Evolutionary conservation across 2,797 vertebrate genomes (phyloP), one percentile per base, ranked within the genome.

Genomic region (Hippopotamyrus pictus): DNA sequence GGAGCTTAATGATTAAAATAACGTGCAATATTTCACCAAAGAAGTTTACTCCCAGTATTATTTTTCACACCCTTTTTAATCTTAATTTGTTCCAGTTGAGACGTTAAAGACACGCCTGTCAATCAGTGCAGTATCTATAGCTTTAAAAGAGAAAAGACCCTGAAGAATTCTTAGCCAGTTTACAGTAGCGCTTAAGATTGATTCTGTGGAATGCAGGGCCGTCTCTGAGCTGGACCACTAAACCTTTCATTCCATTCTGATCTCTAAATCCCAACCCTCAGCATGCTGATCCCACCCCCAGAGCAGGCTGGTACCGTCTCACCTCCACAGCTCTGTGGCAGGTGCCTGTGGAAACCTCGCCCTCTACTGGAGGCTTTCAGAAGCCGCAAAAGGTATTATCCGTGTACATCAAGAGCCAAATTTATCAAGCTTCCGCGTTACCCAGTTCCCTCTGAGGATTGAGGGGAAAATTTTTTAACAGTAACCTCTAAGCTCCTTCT

Each of bases 21-120:
- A 87, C 87, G 89, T 89, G 62, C 85, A 87, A 89, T 88, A 82
- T 59, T 82, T 88, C 86, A 88, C 86, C 85, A 89, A 89, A 89
- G 85, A 88, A 33, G 87, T 53, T 89, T 83, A 25, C 53, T 51
- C 59, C 17, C n/a, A 48, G 41, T 33, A 57, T 83, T 83, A 57
- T 65, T 85, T 59, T 33, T 48, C n/a, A 51, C 25, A 3, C 51
- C n/a, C n/a, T 46, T 57, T 89, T 50, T 25, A 84, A 50, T 57
- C 29, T 50, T 87, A 33, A 54, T 87, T 87, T 87, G 25, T 50
- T 85, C 85, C 22, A 87, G 50, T 87, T 86, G 4, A 59, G 17
- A 54, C 59, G n/a, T 62, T 46, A 11, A 62, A 6, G 51, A 33
- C 73, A 79, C 33, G 33, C 37, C 33, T 44, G 73, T 44, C 37